Evolutionary conservation across 2,797 vertebrate genomes (phyloP), one percentile per base, ranked within the genome.

Genomic region (Megaceryle alcyon): DNA sequence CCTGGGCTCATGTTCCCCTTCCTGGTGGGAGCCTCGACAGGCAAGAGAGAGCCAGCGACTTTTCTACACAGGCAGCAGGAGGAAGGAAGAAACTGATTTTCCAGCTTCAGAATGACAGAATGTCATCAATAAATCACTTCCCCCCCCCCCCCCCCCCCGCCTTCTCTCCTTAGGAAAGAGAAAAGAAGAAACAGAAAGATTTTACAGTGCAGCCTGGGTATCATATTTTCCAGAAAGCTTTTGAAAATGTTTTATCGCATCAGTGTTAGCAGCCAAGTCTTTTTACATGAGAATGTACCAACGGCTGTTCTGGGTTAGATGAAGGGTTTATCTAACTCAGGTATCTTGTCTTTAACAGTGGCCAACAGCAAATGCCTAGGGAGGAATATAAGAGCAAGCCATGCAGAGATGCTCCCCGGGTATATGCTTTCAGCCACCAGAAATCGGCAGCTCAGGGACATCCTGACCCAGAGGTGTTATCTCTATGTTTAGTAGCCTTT

Each of bases 211-310:
- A 51, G 20, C 6, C 37, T 68, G 18, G 17, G 7, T 79, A 83
- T 76, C 44, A 18, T 49, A 68, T 83, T 88, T 92, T 88, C 65
- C 22, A 68, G 77, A 72, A 72, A 93, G 57, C 72, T 90, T 96
- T 91, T 70, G 86, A 95, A 95, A 93, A 51, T 65, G 18, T 92
- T 95, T 94, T 96, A 93, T 95, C 66, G 0, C 66, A 96, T 95
- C 95, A 84, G 66, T 95, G 92, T 97, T 94, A 94, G 46, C 77
- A 94, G 82, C n/a, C 83, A 94, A 88, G 66, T 78, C 68, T 86
- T 90, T 95, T 96, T 82, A 84, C 63, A 92, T 88, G 35, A 79
- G 88, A 93, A 92, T 92, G 73, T 79, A 95, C 71, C 65, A 65
- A 31, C 0, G 2, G 63, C 77, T 84, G 77, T 69, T 88, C 94